A percentile compares a stretch with the other conserved stretches of the same genome.
These are phyloP conservation scores for Ceratosolen fusciceps DNA, from an alignment of 1,140 invertebrate genomes.

Conservation along the genomic window DNA sequence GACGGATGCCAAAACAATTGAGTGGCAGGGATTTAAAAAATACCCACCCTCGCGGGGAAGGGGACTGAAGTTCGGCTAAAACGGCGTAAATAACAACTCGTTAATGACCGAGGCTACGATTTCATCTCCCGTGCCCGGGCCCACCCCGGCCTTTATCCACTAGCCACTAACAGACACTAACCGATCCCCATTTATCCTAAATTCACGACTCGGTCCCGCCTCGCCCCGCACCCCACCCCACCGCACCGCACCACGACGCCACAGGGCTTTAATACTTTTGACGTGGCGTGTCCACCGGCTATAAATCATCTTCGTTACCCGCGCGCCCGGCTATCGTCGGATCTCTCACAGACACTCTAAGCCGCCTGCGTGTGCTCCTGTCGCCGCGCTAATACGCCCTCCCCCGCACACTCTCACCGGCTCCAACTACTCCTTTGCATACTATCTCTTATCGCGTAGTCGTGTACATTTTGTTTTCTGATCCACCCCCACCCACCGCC, in stretches of 20 bases:
- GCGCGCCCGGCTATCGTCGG: slow-evolving; percentile 55
- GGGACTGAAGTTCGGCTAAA: not conserved
- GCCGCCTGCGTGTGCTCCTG: not conserved
- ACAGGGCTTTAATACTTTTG: slow-evolving; percentile 37
- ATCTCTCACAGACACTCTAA: slow-evolving; percentile 46
- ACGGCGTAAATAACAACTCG: not conserved
- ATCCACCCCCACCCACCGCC: too few relatives aligned
- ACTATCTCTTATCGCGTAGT: slow-evolving; percentile 18
- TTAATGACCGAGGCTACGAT: not conserved
- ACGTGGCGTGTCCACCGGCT: slow-evolving; percentile 59
- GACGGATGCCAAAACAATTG: too few relatives aligned
- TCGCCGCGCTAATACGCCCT: not conserved
- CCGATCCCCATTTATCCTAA: not conserved
- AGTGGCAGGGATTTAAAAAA: too few relatives aligned
- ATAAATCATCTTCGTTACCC: slow-evolving; percentile 66
- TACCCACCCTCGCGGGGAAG: not conserved
- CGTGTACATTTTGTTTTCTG: slow-evolving; percentile 19
- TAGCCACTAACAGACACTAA: too few relatives aligned
- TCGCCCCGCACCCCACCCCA: too few relatives aligned
- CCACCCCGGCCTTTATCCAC: not conserved
- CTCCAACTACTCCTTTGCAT: slow-evolving; percentile 7
- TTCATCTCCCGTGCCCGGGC: not conserved
- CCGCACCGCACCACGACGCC: too few relatives aligned
- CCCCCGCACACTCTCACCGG: not conserved
- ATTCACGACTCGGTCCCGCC: not conserved